Conservation (phyloP, 2,888 invertebrate genomes). For the Drosophila merina region DNA sequence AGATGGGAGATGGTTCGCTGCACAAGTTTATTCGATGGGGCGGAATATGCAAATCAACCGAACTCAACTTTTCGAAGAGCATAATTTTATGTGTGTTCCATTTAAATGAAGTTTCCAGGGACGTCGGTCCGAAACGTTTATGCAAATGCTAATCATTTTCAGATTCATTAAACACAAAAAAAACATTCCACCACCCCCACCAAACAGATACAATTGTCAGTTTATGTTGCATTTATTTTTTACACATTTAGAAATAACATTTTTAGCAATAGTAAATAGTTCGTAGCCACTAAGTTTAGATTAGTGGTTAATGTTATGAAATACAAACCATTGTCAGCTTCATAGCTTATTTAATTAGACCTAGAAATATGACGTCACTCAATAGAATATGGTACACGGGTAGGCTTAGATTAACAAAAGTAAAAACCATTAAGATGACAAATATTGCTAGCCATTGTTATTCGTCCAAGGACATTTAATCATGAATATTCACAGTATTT, state of each 20-base stretch:
- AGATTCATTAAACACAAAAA: conserved; percentile 14
- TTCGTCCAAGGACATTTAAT: conserved; percentile 28
- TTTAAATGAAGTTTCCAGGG: conserved; percentile 62
- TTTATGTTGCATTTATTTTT: conserved; percentile 38
- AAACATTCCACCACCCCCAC: no score
- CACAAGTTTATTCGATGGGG: conserved; percentile 1
- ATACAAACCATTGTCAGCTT: conserved; percentile 24
- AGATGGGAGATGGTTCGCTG: not conserved
- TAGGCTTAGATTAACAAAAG: conserved; percentile 1
- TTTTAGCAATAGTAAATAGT: conserved; percentile 54
- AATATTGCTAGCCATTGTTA: conserved; percentile 16
- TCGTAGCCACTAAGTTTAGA: conserved; percentile 35
- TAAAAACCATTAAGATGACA: conserved; percentile 3
- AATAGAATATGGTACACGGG: conserved; percentile 3
- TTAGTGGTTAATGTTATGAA: conserved; percentile 27
- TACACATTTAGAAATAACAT: conserved; percentile 59
- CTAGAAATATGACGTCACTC: conserved; percentile 20
- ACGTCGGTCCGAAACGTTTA: conserved; percentile 31
- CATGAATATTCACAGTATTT: conserved; percentile 42
- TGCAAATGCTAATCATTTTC: conserved; percentile 32
- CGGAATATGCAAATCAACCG: conserved; percentile 68
- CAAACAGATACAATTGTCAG: no score
- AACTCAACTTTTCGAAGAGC: conserved; percentile 51
- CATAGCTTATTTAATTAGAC: conserved; percentile 34
- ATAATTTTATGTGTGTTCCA: conserved; percentile 75